Conservation (phyloP, 2,888 invertebrate species). For the Archips crataeganus region DNA sequence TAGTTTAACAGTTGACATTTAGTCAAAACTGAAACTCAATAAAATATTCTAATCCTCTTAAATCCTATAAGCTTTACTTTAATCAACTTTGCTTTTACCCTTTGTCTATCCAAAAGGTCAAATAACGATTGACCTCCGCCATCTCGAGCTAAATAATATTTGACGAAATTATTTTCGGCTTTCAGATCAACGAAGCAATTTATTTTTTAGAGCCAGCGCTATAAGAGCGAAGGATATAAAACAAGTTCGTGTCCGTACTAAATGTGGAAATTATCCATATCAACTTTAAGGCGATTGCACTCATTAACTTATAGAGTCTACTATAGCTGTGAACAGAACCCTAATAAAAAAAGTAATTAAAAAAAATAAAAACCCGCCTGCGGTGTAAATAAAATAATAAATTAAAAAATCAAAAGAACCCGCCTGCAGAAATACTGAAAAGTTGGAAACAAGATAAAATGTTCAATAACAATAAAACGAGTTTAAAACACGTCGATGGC, state of each 20-base stretch:
- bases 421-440: no score
- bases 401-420: no score
- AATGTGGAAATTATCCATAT: no score
- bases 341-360: no score
- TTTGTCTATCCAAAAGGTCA: slow-evolving; percentile 9
- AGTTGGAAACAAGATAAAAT: no score
- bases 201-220: slow-evolving; percentile 24
- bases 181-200: slow-evolving; percentile 13
- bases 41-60: slow-evolving; percentile 1
- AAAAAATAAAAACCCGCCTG: no score
- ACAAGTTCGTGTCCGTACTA: not conserved
- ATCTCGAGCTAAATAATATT: slow-evolving; percentile 5
- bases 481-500: no score
- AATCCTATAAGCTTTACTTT: not conserved
- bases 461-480: no score
- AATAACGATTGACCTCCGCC: slow-evolving; percentile 8
- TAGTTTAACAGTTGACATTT: not conserved
- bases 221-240: slow-evolving; percentile 13
- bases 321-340: no score
- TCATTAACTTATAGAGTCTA: no score
- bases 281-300: no score
- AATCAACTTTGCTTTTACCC: slow-evolving; percentile 7
- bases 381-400: no score
- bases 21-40: slow-evolving; percentile 1
- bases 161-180: not conserved